Conservation (phyloP, 2,113 vertebrate species). For the Ochotona curzoniae region DNA sequence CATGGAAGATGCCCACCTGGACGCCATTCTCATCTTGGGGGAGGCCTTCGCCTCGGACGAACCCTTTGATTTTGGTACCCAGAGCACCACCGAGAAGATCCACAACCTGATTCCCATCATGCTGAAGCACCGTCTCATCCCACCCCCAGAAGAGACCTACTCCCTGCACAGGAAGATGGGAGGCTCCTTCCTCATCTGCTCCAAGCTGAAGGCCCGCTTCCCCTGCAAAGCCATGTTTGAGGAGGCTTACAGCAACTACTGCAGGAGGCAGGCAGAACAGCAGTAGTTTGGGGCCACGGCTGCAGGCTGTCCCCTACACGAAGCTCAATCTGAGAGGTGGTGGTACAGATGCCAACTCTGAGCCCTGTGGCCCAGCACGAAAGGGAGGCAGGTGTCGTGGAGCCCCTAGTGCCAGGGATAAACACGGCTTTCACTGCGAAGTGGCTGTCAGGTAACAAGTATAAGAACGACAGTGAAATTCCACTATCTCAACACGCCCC, state of each 20-base stretch:
- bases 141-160: constrained; percentile 97
- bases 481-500: constrained; percentile 59
- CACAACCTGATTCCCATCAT: constrained; percentile 97
- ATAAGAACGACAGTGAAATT: background rate
- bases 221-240: constrained; percentile 95
- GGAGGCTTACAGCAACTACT: constrained; percentile 91
- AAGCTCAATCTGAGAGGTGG: constrained; percentile 56
- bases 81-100: constrained; percentile 97
- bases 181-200: constrained; percentile 98
- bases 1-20: constrained; percentile 95
- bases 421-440: constrained; percentile 33
- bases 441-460: background rate
- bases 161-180: constrained; percentile 99
- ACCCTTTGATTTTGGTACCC: constrained; percentile 93
- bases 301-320: constrained; percentile 16
- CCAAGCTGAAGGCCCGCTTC: constrained; percentile 93
- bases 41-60: constrained; percentile 93
- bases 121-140: constrained; percentile 95
- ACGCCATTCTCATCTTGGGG: constrained; percentile 97
- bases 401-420: constrained; percentile 1
- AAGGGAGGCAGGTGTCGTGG: background rate
- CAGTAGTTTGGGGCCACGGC: background rate
- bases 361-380: background rate
- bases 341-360: background rate
- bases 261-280: constrained; percentile 84